Evolutionary conservation across 2,113 vertebrate species (phyloP), one percentile per base, ranked within the genome.

Genomic region (Cavia aperea): DNA sequence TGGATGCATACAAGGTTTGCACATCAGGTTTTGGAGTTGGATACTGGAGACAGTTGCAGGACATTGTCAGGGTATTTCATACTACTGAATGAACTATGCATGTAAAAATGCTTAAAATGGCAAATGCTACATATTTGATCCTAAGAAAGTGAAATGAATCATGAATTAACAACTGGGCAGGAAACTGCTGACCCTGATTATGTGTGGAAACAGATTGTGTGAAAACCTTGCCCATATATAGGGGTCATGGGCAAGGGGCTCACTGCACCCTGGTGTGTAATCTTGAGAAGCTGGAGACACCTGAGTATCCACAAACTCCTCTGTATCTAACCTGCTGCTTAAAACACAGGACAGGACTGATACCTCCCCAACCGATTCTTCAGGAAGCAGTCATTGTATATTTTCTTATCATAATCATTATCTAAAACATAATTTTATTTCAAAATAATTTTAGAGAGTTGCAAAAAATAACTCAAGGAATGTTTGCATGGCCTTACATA

Each of bases 221-320:
- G 81, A 62, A 79, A 63, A 62, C 36, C 16, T 51, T 26, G 15
- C 54, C 2, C 2, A 58, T 60, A 4, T 29, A 24, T 9, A 4
- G 13, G 26, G 77, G 21, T 26, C 0, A 0, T 5, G 33, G 21
- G 15, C 1, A 1, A 7, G 29, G 60, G 68, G 60, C 4, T 1
- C 1, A 4, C 14, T 3, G 63, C 39, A 58, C 58, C 24, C 56
- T 16, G 13, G 73, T 0, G 4, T 12, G 43, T 16, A 4, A 31
- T 11, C 7, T 6, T 2, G 75, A 70, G 81, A 43, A 14, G 1
- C 29, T 14, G 14, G 81, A 78, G 66, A 63, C 51, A 81, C 21
- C 7, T 33, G 56, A 0, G 2, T 54, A 10, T 19, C 39, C 65
- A 39, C 12, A 23, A 49, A 85, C 12, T 73, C 23, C 12, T 16